These are phyloP conservation scores for Bombus waltoni DNA, from an alignment of 1,140 invertebrate species.

Conservation along the genomic window DNA sequence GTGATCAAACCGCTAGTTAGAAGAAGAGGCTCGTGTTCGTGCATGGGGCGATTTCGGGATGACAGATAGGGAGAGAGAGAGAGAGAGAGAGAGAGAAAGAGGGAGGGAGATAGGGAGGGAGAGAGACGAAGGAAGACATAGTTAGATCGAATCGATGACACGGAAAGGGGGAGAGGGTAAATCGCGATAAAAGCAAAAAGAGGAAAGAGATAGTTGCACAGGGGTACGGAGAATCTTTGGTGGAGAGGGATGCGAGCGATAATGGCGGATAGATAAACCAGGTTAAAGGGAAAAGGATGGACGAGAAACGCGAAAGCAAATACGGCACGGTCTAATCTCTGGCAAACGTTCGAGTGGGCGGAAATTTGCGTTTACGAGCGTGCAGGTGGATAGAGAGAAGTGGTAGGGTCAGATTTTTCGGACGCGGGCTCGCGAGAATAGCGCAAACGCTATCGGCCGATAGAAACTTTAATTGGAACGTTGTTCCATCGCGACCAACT, in stretches of 20 bases:
- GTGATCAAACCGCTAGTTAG: neutral
- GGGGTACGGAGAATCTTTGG: neutral
- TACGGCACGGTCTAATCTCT: conserved; percentile 23
- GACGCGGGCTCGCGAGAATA: rapidly evolving
- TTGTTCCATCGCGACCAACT: too few species aligned
- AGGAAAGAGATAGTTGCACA: neutral
- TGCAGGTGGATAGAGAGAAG: too few species aligned
- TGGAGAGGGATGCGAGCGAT: neutral
- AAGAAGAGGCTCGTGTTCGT: too few species aligned
- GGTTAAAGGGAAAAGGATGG: conserved; percentile 17
- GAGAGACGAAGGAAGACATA: neutral
- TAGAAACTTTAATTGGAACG: too few species aligned
- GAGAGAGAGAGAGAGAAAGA: neutral
- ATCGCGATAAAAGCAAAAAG: conserved; percentile 12
- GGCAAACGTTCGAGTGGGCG: neutral
- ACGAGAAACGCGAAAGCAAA: neutral
- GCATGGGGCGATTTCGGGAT: neutral
- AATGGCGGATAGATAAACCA: neutral
- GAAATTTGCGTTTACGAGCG: neutral
- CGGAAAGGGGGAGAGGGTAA: neutral
- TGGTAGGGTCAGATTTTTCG: neutral
- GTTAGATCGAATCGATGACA: conserved; percentile 20
- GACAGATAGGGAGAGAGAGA: neutral
- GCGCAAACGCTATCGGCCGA: too few species aligned
- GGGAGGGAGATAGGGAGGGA: neutral